These are phyloP conservation scores for Rachycentron canadum DNA, from an alignment of 2,797 vertebrate genomes.

Conservation along the genomic window DNA sequence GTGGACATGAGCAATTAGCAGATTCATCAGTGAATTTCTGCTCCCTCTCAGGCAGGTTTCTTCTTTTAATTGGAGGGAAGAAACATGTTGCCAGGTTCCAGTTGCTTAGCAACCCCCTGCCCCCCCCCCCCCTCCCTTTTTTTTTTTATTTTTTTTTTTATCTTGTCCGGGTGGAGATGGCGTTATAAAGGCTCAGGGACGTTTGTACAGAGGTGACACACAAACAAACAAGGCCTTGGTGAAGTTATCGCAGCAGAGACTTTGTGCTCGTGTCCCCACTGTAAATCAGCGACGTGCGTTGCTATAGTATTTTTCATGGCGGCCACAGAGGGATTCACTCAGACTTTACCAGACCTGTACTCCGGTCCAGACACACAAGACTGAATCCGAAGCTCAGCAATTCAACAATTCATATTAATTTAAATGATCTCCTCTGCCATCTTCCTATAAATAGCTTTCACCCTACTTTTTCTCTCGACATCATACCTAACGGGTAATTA, in stretches of 20 bases:
- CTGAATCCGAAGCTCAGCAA: background rate
- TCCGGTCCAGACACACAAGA: background rate
- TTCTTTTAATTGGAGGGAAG: slow-evolving; percentile 70
- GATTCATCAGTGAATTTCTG: slow-evolving; percentile 57
- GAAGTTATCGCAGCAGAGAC: slow-evolving; percentile 35
- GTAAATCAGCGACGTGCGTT: background rate
- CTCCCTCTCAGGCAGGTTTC: slow-evolving; percentile 54
- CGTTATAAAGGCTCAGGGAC: slow-evolving; percentile 48
- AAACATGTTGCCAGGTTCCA: slow-evolving; percentile 65
- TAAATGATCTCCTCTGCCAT: background rate
- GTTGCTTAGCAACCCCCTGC: slow-evolving; percentile 87
- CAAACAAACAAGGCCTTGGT: slow-evolving; percentile 47
- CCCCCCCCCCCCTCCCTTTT: background rate
- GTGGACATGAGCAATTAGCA: slow-evolving; percentile 63
- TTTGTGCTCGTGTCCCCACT: background rate
- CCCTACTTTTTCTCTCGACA: slow-evolving; percentile 21
- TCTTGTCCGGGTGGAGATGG: slow-evolving; percentile 55
- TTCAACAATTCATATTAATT: background rate
- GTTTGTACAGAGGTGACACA: slow-evolving; percentile 55
- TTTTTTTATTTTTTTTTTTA: slow-evolving; percentile 54
- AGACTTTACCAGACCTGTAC: background rate
- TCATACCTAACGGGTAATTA: background rate
- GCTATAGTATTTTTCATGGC: background rate
- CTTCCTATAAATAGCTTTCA: slow-evolving; percentile 51
- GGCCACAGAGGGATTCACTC: background rate